Conservation (phyloP, 2,113 vertebrate species). For the Brevimyrus niger region DNA sequence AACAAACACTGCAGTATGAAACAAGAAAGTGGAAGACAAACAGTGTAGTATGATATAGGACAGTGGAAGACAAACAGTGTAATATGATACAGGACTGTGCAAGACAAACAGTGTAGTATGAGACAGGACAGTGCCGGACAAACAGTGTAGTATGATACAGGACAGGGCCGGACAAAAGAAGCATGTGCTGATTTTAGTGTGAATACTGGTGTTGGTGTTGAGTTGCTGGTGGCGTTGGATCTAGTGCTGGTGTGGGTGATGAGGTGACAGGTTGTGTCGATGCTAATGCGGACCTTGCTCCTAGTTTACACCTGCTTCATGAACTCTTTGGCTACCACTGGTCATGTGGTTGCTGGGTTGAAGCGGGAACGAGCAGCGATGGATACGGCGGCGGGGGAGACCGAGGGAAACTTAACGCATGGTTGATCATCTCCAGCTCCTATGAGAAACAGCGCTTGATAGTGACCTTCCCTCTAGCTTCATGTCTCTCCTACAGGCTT, state of each 20-base stretch:
- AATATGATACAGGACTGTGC: not conserved
- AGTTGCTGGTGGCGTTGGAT: not conserved
- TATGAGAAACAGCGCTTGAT: conserved; percentile 6
- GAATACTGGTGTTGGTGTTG: not conserved
- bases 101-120: not conserved
- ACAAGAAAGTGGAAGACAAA: not conserved
- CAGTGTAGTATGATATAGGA: not conserved
- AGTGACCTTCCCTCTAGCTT: conserved; percentile 27
- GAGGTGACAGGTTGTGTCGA: not conserved
- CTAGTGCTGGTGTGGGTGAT: not conserved
- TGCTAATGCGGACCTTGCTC: not conserved
- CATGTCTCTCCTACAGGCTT: conserved; percentile 8
- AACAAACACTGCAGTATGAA: not conserved
- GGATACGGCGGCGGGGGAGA: not conserved
- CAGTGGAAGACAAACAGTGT: not conserved
- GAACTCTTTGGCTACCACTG: not conserved
- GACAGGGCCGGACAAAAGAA: not conserved
- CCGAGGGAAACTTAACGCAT: not conserved
- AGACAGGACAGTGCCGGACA: not conserved
- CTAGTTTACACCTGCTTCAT: not conserved
- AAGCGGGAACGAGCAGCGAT: not conserved
- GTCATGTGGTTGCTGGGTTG: not conserved
- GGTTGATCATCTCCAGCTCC: conserved; percentile 1
- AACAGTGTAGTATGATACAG: not conserved
- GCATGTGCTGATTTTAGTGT: not conserved